These are phyloP conservation scores for Karalla daura DNA, from an alignment of 2,797 vertebrate genomes.

Conservation along the genomic window DNA sequence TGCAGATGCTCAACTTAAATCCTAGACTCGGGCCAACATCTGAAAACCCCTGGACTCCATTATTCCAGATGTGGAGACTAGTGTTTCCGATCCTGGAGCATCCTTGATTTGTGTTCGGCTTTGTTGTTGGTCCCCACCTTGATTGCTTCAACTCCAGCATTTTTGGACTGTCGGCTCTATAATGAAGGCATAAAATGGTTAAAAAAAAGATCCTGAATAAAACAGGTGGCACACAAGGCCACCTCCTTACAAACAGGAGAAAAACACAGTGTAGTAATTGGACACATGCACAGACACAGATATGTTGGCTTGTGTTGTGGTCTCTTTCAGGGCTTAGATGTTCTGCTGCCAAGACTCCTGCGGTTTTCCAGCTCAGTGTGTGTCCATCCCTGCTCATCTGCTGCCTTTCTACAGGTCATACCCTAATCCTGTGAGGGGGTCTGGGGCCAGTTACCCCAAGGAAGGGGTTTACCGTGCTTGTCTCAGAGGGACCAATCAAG, in stretches of 20 bases:
- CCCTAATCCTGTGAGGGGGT: slow-evolving; percentile 67
- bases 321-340: slow-evolving; percentile 68
- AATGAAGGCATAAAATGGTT: slow-evolving; percentile 35
- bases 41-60: no score
- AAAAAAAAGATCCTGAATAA: slow-evolving; percentile 16
- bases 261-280: slow-evolving; percentile 60
- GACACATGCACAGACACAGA: slow-evolving; percentile 56
- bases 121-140: not conserved
- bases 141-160: slow-evolving; percentile 12
- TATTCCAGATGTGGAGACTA: no score
- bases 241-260: slow-evolving; percentile 43
- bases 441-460: slow-evolving; percentile 50
- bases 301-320: slow-evolving; percentile 52
- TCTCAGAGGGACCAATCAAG: slow-evolving; percentile 80
- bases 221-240: slow-evolving; percentile 48
- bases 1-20: no score
- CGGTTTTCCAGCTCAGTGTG: slow-evolving; percentile 70
- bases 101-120: not conserved
- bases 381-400: slow-evolving; percentile 74
- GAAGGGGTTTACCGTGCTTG: slow-evolving; percentile 57
- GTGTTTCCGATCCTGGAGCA: not conserved
- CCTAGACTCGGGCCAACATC: no score
- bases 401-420: slow-evolving; percentile 69
- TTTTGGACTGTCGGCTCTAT: slow-evolving; percentile 22
- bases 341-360: slow-evolving; percentile 69